phyloP scores from a whole-genome alignment of 2,113 vertebrate genomes.

The Panurus biarmicus region DNA sequence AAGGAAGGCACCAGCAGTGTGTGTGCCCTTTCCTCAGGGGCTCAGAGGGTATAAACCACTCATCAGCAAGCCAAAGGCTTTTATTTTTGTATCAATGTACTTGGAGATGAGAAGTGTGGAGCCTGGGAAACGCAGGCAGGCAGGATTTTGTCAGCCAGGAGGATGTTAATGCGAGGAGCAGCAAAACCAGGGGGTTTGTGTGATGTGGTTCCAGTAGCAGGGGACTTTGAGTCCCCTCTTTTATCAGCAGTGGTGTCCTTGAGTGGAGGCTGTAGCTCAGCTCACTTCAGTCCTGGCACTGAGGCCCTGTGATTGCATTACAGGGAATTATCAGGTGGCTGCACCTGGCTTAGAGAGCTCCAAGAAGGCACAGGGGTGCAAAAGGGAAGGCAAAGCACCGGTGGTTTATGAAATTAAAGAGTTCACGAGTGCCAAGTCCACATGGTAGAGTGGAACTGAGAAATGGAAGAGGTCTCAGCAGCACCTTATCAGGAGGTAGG shows the following conservation, averaged over 20 bases:
- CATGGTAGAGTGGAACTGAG: background rate
- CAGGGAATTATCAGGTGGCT: constrained; percentile 32
- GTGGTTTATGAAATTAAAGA: constrained; percentile 63
- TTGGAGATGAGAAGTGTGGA: background rate
- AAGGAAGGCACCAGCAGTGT: background rate
- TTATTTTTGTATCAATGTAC: accelerated
- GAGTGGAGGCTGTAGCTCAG: background rate
- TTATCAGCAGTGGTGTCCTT: background rate
- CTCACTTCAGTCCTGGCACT: background rate
- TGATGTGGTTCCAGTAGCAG: background rate
- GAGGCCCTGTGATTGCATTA: background rate
- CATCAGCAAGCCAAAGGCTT: background rate
- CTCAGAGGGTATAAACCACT: background rate
- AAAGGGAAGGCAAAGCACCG: constrained; percentile 21
- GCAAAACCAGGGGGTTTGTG: background rate
- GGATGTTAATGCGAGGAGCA: background rate
- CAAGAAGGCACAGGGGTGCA: background rate
- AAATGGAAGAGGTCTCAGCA: background rate
- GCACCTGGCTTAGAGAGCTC: constrained; percentile 5
- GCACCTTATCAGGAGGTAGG: background rate
- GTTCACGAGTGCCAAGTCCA: constrained; percentile 1
- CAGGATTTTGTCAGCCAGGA: background rate
- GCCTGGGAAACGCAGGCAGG: background rate
- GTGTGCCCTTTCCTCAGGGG: background rate
- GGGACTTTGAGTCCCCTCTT: background rate